These are phyloP conservation scores for Hermodice carunculata DNA, from an alignment of 2,888 invertebrate species.

Conservation along the genomic window DNA sequence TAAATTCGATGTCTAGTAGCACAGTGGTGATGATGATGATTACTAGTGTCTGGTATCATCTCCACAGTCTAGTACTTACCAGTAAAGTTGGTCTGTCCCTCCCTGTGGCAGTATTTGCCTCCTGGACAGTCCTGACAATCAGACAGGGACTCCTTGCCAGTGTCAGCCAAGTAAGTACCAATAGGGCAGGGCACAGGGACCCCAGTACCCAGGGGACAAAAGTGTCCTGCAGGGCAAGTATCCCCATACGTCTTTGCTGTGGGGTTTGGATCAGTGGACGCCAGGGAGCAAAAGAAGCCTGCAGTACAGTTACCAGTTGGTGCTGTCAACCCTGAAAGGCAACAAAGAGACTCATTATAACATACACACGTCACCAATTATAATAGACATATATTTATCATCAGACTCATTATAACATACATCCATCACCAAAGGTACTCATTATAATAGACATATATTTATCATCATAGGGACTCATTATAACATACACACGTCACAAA, in stretches of 20 bases:
- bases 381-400: no score
- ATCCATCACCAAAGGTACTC: no score
- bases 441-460: no score
- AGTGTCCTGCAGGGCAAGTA: constrained; percentile 58
- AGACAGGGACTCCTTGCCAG: constrained; percentile 28
- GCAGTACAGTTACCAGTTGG: constrained; percentile 56
- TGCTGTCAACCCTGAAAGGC: constrained; percentile 47
- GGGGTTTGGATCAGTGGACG: constrained; percentile 52
- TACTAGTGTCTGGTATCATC: no score
- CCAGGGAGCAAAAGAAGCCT: constrained; percentile 59
- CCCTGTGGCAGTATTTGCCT: constrained; percentile 58
- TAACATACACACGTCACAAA: no score
- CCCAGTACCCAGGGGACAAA: constrained; percentile 59
- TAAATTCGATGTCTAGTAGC: no score
- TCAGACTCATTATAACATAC: no score
- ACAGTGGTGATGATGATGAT: no score
- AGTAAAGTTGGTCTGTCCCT: constrained; percentile 57
- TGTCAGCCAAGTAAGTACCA: constrained; percentile 52
- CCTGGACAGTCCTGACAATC: constrained; percentile 63
- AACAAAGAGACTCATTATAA: no score
- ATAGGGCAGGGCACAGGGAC: constrained; percentile 56
- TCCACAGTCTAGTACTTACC: constrained; percentile 43
- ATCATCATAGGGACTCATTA: no score
- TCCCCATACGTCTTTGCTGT: constrained; percentile 54
- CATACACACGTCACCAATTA: no score